Evolutionary conservation across 2,113 vertebrate species (phyloP).

Genomic region (Balaeniceps rex): DNA sequence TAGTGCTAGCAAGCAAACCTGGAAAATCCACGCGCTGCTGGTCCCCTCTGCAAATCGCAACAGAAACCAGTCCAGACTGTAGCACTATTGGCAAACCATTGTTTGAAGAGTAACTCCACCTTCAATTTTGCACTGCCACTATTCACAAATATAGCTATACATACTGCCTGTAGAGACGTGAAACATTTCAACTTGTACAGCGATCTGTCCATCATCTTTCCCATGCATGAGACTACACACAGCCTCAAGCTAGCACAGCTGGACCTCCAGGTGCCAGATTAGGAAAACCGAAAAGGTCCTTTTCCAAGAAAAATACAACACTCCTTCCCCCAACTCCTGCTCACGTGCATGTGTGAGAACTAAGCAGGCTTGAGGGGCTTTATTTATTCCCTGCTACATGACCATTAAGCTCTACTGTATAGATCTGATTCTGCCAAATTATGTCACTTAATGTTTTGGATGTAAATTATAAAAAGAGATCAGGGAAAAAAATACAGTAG

Average conservation of each 20-base stretch:
- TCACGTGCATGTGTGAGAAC: conserved; percentile 23
- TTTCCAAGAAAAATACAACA: conserved; percentile 55
- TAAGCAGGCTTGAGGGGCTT: conserved; percentile 42
- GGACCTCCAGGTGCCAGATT: conserved; percentile 58
- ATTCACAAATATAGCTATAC: not conserved
- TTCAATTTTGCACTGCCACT: not conserved
- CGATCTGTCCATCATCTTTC: conserved; percentile 19
- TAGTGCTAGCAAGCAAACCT: not conserved
- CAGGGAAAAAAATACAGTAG: not conserved
- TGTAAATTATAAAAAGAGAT: conserved; percentile 14
- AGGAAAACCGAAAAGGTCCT: conserved; percentile 17
- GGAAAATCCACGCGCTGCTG: not conserved
- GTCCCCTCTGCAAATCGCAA: not conserved
- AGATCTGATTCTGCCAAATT: conserved; percentile 21
- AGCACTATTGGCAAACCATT: not conserved
- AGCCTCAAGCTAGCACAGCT: conserved; percentile 59
- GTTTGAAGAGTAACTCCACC: not conserved
- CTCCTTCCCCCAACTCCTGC: conserved; percentile 2
- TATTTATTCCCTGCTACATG: conserved; percentile 33
- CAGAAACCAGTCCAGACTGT: not conserved
- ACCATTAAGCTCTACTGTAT: conserved; percentile 21
- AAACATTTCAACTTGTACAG: not conserved
- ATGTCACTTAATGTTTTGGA: conserved; percentile 19
- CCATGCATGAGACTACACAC: conserved; percentile 1
- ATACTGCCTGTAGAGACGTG: not conserved